These are phyloP conservation scores for Popillia japonica DNA, from an alignment of 1,140 invertebrate genomes.

Conservation along the genomic window DNA sequence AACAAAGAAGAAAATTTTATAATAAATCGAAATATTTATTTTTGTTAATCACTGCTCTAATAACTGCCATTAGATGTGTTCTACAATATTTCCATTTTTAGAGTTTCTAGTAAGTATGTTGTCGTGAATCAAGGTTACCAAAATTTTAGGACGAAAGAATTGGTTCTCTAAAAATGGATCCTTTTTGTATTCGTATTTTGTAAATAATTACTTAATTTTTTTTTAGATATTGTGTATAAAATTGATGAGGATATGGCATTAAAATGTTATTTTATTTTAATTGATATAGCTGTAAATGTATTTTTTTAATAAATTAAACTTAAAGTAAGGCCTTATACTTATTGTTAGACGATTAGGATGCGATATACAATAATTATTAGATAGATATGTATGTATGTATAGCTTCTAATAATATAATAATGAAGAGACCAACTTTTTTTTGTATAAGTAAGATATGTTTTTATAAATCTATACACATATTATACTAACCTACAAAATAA, in stretches of 20 bases:
- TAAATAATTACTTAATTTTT: neutral
- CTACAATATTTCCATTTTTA: neutral
- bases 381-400: too few relatives aligned
- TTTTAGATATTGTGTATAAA: slow-evolving; percentile 18
- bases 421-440: neutral
- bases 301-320: slow-evolving; percentile 28
- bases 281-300: slow-evolving; percentile 2
- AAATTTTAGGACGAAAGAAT: too few relatives aligned
- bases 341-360: neutral
- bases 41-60: neutral
- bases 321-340: slow-evolving; percentile 30
- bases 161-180: neutral
- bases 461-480: too few relatives aligned
- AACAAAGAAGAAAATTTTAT: neutral
- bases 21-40: slow-evolving; percentile 31
- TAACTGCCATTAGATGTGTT: slow-evolving; percentile 33
- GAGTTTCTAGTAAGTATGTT: neutral
- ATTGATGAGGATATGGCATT: neutral
- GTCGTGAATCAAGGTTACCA: too few relatives aligned
- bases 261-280: neutral
- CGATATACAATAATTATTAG: too few relatives aligned
- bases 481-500: neutral
- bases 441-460: slow-evolving; percentile 1
- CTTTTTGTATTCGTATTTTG: slow-evolving; percentile 1
- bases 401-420: neutral